phyloP scores from a whole-genome alignment of 2,888 invertebrate species.

The Limnephilus lunatus region DNA sequence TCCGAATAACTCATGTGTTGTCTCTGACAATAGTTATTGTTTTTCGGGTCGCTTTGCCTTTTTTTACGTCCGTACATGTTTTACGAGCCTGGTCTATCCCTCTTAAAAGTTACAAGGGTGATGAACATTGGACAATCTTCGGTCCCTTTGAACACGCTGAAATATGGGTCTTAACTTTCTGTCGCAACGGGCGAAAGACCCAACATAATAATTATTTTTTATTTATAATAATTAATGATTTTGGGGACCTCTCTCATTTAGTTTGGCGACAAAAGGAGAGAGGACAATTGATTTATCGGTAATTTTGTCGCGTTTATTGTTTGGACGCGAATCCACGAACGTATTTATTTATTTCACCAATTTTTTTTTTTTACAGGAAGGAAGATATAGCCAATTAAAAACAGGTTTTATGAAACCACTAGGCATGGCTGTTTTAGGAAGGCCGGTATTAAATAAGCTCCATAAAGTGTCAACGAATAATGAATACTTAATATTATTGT shows the following conservation, averaged over 20 bases:
- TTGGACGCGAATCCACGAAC: not conserved
- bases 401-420: not conserved
- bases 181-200: conserved; percentile 26
- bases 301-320: not conserved
- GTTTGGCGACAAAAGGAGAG: not conserved
- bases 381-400: not conserved
- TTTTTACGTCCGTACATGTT: conserved; percentile 37
- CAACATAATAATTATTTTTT: conserved; percentile 21
- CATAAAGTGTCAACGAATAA: no score
- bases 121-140: conserved; percentile 13
- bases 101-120: conserved; percentile 33
- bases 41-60: conserved; percentile 25
- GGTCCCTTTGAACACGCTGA: conserved; percentile 32
- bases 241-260: not conserved
- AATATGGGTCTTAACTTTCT: not conserved
- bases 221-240: conserved; percentile 38
- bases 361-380: not conserved
- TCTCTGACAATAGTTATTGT: conserved; percentile 31
- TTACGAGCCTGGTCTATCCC: conserved; percentile 31
- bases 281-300: not conserved
- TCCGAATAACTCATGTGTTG: conserved; percentile 10
- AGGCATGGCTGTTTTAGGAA: not conserved
- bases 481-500: no score
- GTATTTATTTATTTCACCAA: not conserved
- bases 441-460: not conserved